Evolutionary conservation across 2,797 vertebrate species (phyloP).

Genomic region (Chanos chanos): DNA sequence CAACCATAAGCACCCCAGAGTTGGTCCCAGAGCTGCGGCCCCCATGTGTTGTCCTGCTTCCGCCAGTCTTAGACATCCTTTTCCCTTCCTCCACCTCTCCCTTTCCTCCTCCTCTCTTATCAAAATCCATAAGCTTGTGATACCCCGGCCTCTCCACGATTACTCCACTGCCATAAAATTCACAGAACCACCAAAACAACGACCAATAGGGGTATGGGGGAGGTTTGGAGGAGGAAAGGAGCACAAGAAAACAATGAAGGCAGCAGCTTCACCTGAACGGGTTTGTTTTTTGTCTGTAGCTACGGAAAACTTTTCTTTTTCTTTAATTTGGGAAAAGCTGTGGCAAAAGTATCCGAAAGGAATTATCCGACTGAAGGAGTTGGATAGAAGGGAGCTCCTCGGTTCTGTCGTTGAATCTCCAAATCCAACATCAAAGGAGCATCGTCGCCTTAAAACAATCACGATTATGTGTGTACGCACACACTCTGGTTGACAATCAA

Average conservation of each 20-base stretch:
- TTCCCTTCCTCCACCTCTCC: conserved; percentile 93
- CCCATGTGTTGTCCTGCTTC: conserved; percentile 83
- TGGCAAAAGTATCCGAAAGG: conserved; percentile 11
- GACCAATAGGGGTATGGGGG: conserved; percentile 45
- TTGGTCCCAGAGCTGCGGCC: conserved; percentile 85
- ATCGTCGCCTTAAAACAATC: not conserved
- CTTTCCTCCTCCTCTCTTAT: conserved; percentile 96
- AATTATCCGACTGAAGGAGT: conserved; percentile 6
- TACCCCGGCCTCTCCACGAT: conserved; percentile 99
- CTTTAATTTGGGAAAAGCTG: not conserved
- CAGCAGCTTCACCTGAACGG: conserved; percentile 6
- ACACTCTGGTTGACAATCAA: conserved; percentile 39
- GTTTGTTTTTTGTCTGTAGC: no score
- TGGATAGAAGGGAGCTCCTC: conserved; percentile 5
- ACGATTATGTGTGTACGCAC: not conserved
- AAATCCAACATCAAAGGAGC: conserved; percentile 39
- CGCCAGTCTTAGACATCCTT: conserved; percentile 92
- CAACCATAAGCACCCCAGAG: conserved; percentile 98
- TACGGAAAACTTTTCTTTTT: conserved; percentile 7
- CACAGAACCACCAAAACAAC: conserved; percentile 79
- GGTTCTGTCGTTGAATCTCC: not conserved
- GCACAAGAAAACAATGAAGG: conserved; percentile 24
- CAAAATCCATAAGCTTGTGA: conserved; percentile 99
- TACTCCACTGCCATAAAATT: conserved; percentile 92
- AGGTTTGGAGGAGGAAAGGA: conserved; percentile 40